A percentile compares a stretch with the other conserved stretches of the same genome.
These are phyloP conservation scores for Chrysocyon brachyurus DNA, from an alignment of 2,797 vertebrate species.

Conservation along the genomic window DNA sequence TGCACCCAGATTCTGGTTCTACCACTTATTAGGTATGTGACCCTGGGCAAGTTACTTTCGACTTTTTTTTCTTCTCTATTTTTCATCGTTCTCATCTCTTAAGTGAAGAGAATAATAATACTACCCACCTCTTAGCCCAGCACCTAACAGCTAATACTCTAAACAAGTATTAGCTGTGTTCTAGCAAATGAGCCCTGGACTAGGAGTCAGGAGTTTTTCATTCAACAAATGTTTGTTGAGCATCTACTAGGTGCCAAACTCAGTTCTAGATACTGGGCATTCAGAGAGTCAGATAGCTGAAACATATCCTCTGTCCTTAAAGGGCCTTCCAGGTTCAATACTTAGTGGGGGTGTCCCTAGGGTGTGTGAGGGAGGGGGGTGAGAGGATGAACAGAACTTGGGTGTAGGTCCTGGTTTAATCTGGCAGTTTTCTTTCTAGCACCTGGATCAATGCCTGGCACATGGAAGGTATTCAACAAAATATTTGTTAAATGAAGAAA, in stretches of 20 bases:
- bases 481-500: neutral
- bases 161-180: neutral
- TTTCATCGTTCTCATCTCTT: neutral
- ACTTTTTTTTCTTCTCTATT: neutral
- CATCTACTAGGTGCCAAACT: neutral
- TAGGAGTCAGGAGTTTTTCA: neutral
- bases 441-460: neutral
- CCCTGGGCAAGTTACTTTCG: neutral
- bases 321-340: neutral
- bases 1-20: neutral
- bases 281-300: neutral
- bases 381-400: neutral
- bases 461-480: neutral
- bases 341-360: neutral
- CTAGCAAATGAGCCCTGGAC: neutral
- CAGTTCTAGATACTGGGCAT: neutral
- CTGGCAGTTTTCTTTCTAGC: neutral
- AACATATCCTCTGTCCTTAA: neutral
- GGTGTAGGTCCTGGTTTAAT: neutral
- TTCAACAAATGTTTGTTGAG: neutral
- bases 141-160: neutral
- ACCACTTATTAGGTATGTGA: neutral
- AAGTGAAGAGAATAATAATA: neutral
- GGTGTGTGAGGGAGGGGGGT: rapidly evolving
- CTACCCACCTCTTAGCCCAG: neutral